Percentiles rank a stretch among this genome's conserved stretches.
These are phyloP conservation scores for Tragulus kanchil DNA, from an alignment of 2,113 vertebrate genomes.

Conservation along the genomic window DNA sequence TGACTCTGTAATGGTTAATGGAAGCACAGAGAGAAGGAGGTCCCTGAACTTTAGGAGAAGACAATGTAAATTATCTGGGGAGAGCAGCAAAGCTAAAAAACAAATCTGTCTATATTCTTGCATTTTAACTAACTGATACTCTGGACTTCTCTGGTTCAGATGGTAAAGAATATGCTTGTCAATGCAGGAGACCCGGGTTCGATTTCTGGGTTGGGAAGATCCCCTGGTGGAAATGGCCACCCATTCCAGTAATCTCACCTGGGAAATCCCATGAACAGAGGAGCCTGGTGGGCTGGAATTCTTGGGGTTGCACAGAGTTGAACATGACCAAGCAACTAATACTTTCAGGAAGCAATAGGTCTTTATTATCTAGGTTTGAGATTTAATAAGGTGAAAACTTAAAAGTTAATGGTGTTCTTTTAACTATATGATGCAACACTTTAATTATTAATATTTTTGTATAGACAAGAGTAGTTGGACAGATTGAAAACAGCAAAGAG, in stretches of 20 bases:
- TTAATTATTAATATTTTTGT: background rate
- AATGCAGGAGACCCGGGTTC: too few relatives aligned
- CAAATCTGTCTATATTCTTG: background rate
- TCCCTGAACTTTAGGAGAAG: background rate
- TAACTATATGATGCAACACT: background rate
- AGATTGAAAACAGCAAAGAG: background rate
- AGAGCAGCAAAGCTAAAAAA: background rate
- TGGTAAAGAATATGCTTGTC: too few relatives aligned
- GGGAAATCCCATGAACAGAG: too few relatives aligned
- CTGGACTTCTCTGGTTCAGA: background rate
- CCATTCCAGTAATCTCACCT: too few relatives aligned
- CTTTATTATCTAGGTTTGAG: background rate
- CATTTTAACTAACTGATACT: background rate
- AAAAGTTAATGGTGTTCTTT: background rate
- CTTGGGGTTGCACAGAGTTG: too few relatives aligned
- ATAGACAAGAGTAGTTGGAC: background rate
- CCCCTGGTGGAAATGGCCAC: too few relatives aligned
- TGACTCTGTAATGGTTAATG: background rate
- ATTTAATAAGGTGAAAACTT: background rate
- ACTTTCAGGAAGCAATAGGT: background rate
- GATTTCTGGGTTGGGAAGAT: too few relatives aligned
- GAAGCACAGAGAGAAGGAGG: background rate
- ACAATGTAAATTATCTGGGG: background rate
- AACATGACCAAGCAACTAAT: too few relatives aligned
- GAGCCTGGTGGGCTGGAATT: too few relatives aligned